A percentile compares a stretch with the other conserved stretches of the same genome.
Conservation (phyloP, 2,888 invertebrate genomes). For the Diaperis boleti region DNA sequence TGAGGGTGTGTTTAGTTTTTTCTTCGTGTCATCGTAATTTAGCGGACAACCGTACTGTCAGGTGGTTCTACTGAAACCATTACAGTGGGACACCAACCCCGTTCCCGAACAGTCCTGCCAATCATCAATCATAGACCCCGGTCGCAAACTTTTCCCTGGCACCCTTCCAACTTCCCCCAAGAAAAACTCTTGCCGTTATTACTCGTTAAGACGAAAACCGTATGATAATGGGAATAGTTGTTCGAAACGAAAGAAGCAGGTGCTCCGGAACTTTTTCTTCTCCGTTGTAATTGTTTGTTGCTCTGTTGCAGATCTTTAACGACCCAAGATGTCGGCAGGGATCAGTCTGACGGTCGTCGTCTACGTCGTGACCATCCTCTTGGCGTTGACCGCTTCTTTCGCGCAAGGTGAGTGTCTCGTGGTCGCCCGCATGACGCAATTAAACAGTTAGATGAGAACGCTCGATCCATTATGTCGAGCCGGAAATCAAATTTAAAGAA, state of each 20-base stretch:
- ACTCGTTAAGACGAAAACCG: conserved; percentile 25
- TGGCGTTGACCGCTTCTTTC: conserved; percentile 49
- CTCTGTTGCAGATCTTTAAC: conserved; percentile 44
- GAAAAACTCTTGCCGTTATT: conserved; percentile 23
- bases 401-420: conserved; percentile 53
- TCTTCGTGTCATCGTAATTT: too few species aligned
- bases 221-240: conserved; percentile 29
- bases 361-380: conserved; percentile 46
- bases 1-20: too few species aligned
- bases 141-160: conserved; percentile 5
- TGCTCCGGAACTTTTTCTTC: conserved; percentile 1
- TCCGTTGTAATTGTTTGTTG: conserved; percentile 37
- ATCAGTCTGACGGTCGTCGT: conserved; percentile 51
- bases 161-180: conserved; percentile 3
- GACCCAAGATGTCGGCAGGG: conserved; percentile 54
- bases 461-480: too few species aligned
- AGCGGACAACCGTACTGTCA: too few species aligned
- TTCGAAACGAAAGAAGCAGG: conserved; percentile 22
- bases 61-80: too few species aligned
- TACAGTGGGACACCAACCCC: too few species aligned
- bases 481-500: too few species aligned
- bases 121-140: too few species aligned
- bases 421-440: neutral
- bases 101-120: too few species aligned
- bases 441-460: conserved; percentile 9